phyloP scores from a whole-genome alignment of 1,140 invertebrate species.

The Hirudo medicinalis region DNA sequence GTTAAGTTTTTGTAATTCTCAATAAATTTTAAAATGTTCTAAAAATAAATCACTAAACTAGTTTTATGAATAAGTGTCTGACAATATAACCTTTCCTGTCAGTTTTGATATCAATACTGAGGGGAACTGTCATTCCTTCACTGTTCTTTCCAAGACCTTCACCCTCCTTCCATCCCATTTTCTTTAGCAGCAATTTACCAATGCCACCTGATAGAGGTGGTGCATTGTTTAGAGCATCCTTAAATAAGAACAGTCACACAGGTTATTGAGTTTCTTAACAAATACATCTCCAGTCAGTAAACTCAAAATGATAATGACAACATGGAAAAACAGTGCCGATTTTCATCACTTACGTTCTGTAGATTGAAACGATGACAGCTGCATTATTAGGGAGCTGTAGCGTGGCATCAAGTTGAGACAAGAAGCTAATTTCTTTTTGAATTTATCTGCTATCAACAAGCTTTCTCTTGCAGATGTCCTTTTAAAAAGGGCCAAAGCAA shows the following conservation, averaged over 20 bases:
- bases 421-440: no score
- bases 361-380: no score
- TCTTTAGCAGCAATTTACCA: constrained; percentile 86
- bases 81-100: constrained; percentile 62
- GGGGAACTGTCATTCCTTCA: constrained; percentile 71
- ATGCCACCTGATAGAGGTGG: constrained; percentile 76
- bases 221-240: constrained; percentile 73
- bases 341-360: no score
- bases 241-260: constrained; percentile 16
- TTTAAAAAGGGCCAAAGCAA: no score
- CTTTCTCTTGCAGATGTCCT: no score
- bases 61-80: no score
- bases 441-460: no score
- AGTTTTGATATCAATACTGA: constrained; percentile 78
- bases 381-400: no score
- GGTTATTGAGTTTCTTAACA: not conserved
- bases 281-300: no score
- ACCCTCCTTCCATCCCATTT: constrained; percentile 95
- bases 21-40: not conserved
- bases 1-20: not conserved
- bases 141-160: constrained; percentile 87
- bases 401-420: no score
- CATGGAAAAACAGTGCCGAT: no score
- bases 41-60: not conserved
- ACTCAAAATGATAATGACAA: no score